Evolutionary conservation across 2,113 vertebrate species (phyloP), one percentile per base, ranked within the genome.

Genomic region (Cariama cristata): DNA sequence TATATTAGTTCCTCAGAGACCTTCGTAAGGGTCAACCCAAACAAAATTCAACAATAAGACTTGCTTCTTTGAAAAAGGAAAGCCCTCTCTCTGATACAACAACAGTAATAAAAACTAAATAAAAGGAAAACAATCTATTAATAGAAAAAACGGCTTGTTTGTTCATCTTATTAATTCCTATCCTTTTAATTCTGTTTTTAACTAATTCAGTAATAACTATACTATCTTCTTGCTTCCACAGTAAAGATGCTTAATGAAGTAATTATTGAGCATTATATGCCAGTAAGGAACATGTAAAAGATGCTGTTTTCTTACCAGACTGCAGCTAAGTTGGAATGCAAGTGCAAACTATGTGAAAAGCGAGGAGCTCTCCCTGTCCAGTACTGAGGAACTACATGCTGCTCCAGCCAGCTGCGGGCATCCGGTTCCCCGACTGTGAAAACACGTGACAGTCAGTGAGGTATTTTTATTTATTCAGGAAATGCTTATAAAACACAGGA

Each of bases 291-390:
- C 58, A 55, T 0, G 3, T 26, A 47, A 52, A 35, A 18, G 28
- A 55, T 11, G 16, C 3, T 90, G 38, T 73, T 75, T 90, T 91
- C 99, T 98, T 97, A 99, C 99, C 99, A 99, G 77, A 99, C 97
- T 79, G 99, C 98, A 86, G 99, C 98, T 83, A 99, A 94, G 96
- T 99, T 99, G 92, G 99, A 99, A 98, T 99, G 99, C 63, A 99
- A 98, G 94, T 99, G 99, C 49, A 99, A 97, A 72, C 99, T 99
- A 96, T 99, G 99, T 42, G 99, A 98, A 87, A 99, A 99, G 28
- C 98, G 98, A 27, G 98, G 97, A 30, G 98, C 97, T 50, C 99
- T 98, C 68, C 98, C 79, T 32, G 98, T 99, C 99, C 99, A 99
- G 94, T 99, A 99, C 11, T 99, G 99, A 17, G 97, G 98, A 95